Percentiles rank a stretch among this genome's conserved stretches.
These are phyloP conservation scores for Channa argus DNA, from an alignment of 2,113 vertebrate species.

Conservation along the genomic window DNA sequence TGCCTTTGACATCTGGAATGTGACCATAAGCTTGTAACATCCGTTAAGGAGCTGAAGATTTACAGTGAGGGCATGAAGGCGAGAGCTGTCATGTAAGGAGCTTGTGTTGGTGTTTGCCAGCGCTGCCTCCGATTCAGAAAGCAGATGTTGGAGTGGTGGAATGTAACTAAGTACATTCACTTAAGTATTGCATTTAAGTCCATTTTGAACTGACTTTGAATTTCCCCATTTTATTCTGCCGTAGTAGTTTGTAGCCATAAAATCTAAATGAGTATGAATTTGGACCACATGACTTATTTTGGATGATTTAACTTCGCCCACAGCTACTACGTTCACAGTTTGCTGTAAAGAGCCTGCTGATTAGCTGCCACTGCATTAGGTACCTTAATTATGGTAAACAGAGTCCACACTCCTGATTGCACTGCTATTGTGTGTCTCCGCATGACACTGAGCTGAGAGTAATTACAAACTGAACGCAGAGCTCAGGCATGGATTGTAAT, in stretches of 20 bases:
- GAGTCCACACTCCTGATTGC: conserved; percentile 29
- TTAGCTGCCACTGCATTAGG: conserved; percentile 14
- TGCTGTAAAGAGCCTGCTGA: conserved; percentile 1
- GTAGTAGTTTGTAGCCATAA: no score
- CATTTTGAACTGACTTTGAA: no score
- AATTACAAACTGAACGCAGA: conserved; percentile 47
- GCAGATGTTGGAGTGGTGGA: neutral
- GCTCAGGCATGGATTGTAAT: conserved; percentile 48
- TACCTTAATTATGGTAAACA: conserved; percentile 20
- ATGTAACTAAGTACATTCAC: no score
- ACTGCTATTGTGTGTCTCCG: neutral
- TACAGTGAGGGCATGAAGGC: conserved; percentile 52
- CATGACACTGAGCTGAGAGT: conserved; percentile 28
- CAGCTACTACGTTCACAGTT: conserved; percentile 2
- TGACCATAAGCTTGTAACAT: conserved; percentile 69
- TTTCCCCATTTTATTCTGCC: no score
- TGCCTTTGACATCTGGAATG: conserved; percentile 71
- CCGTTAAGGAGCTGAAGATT: conserved; percentile 71
- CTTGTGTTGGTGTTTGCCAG: conserved; percentile 64
- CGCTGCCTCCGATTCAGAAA: conserved; percentile 15
- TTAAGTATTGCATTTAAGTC: no score
- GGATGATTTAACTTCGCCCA: neutral
- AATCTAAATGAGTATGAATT: neutral
- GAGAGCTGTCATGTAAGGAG: conserved; percentile 64
- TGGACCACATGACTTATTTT: neutral